phyloP scores from a whole-genome alignment of 2,888 invertebrate genomes.

The Drosophila mettleri region DNA sequence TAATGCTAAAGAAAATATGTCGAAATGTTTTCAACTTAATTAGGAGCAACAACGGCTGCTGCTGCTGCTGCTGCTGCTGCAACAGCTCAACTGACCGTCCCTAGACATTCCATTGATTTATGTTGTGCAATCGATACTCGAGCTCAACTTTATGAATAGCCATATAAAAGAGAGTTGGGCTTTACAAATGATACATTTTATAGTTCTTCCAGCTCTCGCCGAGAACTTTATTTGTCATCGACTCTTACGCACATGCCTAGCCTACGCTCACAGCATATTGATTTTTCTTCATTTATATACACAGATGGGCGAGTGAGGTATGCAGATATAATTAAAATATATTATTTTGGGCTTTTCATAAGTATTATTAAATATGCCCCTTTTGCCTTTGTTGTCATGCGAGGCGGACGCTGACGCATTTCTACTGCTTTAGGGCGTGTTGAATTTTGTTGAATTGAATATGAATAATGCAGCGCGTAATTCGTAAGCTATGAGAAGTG shows the following conservation, averaged over 20 bases:
- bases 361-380: conserved; percentile 13
- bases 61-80: conserved; percentile 9
- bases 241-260: conserved; percentile 42
- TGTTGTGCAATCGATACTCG: conserved; percentile 25
- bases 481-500: background rate
- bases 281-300: conserved; percentile 22
- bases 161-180: conserved; percentile 15
- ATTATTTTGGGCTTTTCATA: conserved; percentile 56
- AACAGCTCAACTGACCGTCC: background rate
- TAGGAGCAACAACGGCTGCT: background rate
- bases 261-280: conserved; percentile 59
- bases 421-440: conserved; percentile 57
- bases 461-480: conserved; percentile 64
- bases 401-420: conserved; percentile 47
- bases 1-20: conserved; percentile 60
- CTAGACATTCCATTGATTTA: conserved; percentile 47
- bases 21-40: conserved; percentile 41
- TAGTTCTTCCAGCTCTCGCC: background rate
- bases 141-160: conserved; percentile 6
- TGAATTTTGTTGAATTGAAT: conserved; percentile 18
- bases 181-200: conserved; percentile 25
- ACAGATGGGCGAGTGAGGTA: background rate
- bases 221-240: conserved; percentile 38
- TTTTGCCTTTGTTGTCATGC: conserved; percentile 21
- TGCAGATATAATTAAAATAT: conserved; percentile 52